These are phyloP conservation scores for Antheraea pernyi DNA, from an alignment of 1,140 invertebrate genomes.

Conservation along the genomic window DNA sequence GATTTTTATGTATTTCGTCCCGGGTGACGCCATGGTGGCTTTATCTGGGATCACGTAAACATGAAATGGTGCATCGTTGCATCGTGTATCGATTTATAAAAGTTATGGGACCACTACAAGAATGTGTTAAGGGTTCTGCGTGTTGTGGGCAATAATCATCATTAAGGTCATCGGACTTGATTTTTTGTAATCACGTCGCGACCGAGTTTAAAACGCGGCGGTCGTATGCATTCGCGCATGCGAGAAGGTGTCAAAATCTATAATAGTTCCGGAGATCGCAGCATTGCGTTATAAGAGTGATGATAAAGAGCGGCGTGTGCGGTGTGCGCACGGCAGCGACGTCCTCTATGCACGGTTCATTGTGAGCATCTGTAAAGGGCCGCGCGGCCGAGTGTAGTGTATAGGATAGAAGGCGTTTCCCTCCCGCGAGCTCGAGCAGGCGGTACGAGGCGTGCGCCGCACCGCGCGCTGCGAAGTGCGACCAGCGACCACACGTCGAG, in stretches of 20 bases:
- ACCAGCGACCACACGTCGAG: slow-evolving; percentile 63
- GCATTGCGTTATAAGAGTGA: slow-evolving; percentile 49
- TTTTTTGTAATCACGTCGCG: slow-evolving; percentile 70
- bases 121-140: slow-evolving; percentile 35
- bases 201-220: slow-evolving; percentile 76
- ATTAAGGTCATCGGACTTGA: slow-evolving; percentile 62
- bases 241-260: slow-evolving; percentile 78
- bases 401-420: slow-evolving; percentile 57
- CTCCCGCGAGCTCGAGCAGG: slow-evolving; percentile 60
- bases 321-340: slow-evolving; percentile 48
- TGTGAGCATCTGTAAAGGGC: slow-evolving; percentile 61
- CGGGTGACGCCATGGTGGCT: slow-evolving; percentile 80
- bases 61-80: slow-evolving; percentile 79
- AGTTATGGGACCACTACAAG: slow-evolving; percentile 46
- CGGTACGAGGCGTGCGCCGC: slow-evolving; percentile 62
- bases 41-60: slow-evolving; percentile 80
- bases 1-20: slow-evolving; percentile 76
- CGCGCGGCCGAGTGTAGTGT: slow-evolving; percentile 17
- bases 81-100: slow-evolving; percentile 75
- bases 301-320: slow-evolving; percentile 46
- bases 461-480: slow-evolving; percentile 49
- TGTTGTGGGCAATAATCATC: slow-evolving; percentile 43
- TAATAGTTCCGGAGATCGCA: slow-evolving; percentile 70
- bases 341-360: slow-evolving; percentile 48
- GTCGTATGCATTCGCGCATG: slow-evolving; percentile 77